Evolutionary conservation across 2,888 invertebrate genomes (phyloP).

Genomic region (Mythimna pallens): DNA sequence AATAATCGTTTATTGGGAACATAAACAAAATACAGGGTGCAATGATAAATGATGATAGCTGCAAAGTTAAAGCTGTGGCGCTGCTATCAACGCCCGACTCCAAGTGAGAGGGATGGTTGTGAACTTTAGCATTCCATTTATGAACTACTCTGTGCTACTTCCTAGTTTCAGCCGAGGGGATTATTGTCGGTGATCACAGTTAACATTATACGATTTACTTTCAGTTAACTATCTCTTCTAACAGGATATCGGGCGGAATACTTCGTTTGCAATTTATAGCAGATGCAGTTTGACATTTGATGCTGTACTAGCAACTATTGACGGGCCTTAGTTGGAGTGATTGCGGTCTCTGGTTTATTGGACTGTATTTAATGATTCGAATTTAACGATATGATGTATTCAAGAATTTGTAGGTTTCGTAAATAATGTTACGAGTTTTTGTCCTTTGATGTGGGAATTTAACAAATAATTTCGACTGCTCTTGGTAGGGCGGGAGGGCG

Average conservation of each 20-base stretch:
- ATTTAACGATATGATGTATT: background rate
- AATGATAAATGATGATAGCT: no score
- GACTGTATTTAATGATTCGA: background rate
- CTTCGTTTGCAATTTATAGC: constrained; percentile 9
- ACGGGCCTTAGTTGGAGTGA: background rate
- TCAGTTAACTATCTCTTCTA: background rate
- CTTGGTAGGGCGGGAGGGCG: no score
- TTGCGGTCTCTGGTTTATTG: background rate
- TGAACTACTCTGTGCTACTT: background rate
- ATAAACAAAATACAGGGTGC: no score
- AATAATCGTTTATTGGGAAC: no score
- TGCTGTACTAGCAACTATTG: background rate
- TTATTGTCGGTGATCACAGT: constrained; percentile 22
- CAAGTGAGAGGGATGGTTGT: no score
- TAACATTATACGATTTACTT: constrained; percentile 11
- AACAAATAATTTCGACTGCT: no score
- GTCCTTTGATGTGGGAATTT: no score
- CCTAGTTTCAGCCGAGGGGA: constrained; percentile 7
- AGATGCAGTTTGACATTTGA: background rate
- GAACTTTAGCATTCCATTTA: constrained; percentile 20
- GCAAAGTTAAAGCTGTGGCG: no score
- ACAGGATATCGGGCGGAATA: background rate
- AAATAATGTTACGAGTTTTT: no score
- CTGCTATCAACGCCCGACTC: no score
- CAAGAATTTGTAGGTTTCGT: background rate